Base-by-base conservation (phyloP, 2,888 invertebrate genomes). In the Philereme transversata region DNA sequence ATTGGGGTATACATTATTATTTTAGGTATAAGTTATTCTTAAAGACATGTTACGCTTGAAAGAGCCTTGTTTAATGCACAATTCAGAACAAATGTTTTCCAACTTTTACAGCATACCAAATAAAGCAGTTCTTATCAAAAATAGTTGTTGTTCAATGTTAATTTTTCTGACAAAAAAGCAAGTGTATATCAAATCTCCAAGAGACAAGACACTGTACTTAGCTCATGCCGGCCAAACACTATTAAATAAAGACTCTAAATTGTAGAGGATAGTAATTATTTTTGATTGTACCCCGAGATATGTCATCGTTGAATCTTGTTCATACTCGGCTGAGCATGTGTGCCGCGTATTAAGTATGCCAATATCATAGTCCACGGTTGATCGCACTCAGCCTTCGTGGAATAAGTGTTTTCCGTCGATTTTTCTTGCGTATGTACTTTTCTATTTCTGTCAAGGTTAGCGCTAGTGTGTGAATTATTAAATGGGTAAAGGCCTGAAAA, bases 341-440 rank as follows among this genome's bases (percentile, higher is more conserved):
- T 91, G 91, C 88, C 91, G 84, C 83, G 86, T 79, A 87, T 89
- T 87, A 90, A 89, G 87, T 89, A 84, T 92, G 91, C 91, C 92
- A 91, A 91, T 92, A 92, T 85, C 90, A 90, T 86, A 84, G 75
- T 78, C 81, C 77, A 64, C 81, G 90, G 76, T 76, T 91, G 86
- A 92, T 91, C 75, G 91, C 91, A 70, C 78, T 59, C 74, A 87
- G 86, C 92, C 92, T 92, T 91, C 91, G 75, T 4, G 47, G 76
- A 88, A 89, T 85, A 77, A 81, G 80, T 68, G 85, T 87, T 87
- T 90, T 90, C 91, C 91, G 87, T 76, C 82, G 83, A 87, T 90
- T 90, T 92, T 91, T 88, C 88, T 84, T 81, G 78, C 81, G 52
- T 43, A 78, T 78, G 76, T 78, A 71, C 76, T 77, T 79, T 77